phyloP scores from a whole-genome alignment of 2,888 invertebrate species.

The Scaptomyza tumidula region DNA sequence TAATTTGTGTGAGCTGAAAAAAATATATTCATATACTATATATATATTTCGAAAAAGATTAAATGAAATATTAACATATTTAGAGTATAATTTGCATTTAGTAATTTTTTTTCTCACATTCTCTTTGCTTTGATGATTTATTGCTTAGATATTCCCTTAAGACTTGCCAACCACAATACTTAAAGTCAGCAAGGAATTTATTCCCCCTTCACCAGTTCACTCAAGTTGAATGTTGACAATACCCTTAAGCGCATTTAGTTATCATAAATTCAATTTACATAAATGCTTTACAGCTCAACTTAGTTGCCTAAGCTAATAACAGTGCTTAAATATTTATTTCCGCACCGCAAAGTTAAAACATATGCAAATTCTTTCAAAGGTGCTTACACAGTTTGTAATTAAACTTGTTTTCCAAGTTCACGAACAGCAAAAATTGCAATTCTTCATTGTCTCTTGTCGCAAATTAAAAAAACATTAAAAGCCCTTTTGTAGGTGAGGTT shows the following conservation, averaged over 20 bases:
- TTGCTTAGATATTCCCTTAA: constrained; percentile 2
- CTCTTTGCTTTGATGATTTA: constrained; percentile 1
- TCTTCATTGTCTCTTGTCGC: constrained; percentile 37
- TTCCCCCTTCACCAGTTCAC: background rate
- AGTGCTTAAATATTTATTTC: background rate
- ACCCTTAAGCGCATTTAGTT: background rate
- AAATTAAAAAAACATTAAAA: constrained; percentile 57
- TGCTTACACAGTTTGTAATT: constrained; percentile 22
- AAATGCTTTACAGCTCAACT: background rate
- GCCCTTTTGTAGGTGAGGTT: constrained; percentile 37
- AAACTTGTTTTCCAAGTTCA: constrained; percentile 6
- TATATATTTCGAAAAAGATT: too few species aligned
- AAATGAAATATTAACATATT: too few species aligned
- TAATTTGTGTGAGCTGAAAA: too few species aligned
- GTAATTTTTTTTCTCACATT: background rate
- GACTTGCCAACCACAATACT: background rate
- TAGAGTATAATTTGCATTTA: background rate
- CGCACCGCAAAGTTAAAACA: background rate
- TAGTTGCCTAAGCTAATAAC: background rate
- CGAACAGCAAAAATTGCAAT: constrained; percentile 13
- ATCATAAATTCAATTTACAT: background rate
- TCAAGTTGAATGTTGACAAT: constrained; percentile 5
- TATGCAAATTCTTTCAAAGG: background rate
- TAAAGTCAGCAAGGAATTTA: background rate
- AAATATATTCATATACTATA: too few species aligned